Evolutionary conservation across 2,888 invertebrate genomes (phyloP).

Genomic region (Megamerina dolium): DNA sequence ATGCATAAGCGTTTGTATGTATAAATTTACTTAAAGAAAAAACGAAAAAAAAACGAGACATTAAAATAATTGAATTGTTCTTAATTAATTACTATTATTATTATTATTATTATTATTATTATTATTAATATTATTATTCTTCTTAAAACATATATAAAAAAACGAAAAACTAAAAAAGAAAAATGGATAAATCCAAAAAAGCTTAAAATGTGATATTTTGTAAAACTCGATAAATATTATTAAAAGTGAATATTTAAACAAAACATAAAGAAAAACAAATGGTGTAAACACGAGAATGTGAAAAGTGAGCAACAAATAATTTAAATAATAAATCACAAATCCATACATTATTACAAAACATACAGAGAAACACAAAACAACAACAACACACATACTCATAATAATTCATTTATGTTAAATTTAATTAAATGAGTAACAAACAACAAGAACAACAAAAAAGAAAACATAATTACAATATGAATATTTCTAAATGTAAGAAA

Average conservation of each 20-base stretch:
- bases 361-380: neutral
- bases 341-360: too few relatives aligned
- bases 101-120: too few relatives aligned
- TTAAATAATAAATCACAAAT: too few relatives aligned
- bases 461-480: neutral
- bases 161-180: neutral
- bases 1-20: neutral
- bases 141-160: too few relatives aligned
- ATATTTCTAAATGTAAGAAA: constrained; percentile 1
- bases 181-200: constrained; percentile 37
- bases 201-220: constrained; percentile 51
- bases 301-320: neutral
- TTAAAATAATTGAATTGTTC: too few relatives aligned
- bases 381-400: neutral
- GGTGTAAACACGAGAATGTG: neutral
- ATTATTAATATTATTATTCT: constrained; percentile 1
- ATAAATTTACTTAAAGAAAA: constrained; percentile 1
- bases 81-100: too few relatives aligned
- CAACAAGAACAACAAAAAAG: neutral
- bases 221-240: constrained; percentile 42
- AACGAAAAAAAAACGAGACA: neutral
- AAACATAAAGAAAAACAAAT: constrained; percentile 1
- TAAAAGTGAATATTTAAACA: constrained; percentile 11
- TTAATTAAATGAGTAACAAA: neutral
- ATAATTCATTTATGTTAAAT: neutral